phyloP scores from a whole-genome alignment of 1,140 invertebrate species.

The Leucophenga varia region DNA sequence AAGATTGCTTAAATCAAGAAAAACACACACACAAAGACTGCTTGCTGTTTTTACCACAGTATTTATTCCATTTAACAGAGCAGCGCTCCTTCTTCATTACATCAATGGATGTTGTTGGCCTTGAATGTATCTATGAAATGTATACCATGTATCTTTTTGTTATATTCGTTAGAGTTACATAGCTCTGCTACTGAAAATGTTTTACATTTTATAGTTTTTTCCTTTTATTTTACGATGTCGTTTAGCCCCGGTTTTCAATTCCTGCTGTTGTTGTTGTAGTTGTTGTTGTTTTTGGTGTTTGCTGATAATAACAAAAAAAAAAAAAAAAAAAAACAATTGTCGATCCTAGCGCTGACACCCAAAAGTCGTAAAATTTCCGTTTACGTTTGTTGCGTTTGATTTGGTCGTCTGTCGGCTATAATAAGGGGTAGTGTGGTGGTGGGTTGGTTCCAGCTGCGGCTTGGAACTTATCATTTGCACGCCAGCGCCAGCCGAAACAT shows the following conservation, averaged over 20 bases:
- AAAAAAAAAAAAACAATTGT: background rate
- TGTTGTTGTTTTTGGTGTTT: too few species aligned
- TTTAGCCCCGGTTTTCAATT: conserved; percentile 30
- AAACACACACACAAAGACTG: too few species aligned
- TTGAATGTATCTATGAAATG: too few species aligned
- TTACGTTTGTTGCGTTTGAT: conserved; percentile 37
- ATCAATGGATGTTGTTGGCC: too few species aligned
- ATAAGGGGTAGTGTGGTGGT: conserved; percentile 19
- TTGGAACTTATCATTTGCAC: conserved; percentile 27
- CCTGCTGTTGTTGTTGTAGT: too few species aligned
- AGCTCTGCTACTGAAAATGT: conserved; percentile 23
- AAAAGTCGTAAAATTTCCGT: conserved; percentile 48
- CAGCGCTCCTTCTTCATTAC: too few species aligned
- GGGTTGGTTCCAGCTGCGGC: conserved; percentile 12
- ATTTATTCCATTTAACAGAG: too few species aligned
- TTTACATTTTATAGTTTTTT: conserved; percentile 53
- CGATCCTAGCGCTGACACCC: conserved; percentile 16
- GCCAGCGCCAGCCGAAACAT: conserved; percentile 29
- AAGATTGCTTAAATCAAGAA: too few species aligned
- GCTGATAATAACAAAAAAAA: too few species aligned
- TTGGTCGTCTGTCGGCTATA: conserved; percentile 5
- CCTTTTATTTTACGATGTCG: conserved; percentile 40
- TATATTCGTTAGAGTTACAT: too few species aligned
- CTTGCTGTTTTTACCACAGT: too few species aligned
- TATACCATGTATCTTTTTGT: too few species aligned